A percentile compares a stretch with the other conserved stretches of the same genome.
phyloP scores from a whole-genome alignment of 2,113 vertebrate species.

The Suncus etruscus region DNA sequence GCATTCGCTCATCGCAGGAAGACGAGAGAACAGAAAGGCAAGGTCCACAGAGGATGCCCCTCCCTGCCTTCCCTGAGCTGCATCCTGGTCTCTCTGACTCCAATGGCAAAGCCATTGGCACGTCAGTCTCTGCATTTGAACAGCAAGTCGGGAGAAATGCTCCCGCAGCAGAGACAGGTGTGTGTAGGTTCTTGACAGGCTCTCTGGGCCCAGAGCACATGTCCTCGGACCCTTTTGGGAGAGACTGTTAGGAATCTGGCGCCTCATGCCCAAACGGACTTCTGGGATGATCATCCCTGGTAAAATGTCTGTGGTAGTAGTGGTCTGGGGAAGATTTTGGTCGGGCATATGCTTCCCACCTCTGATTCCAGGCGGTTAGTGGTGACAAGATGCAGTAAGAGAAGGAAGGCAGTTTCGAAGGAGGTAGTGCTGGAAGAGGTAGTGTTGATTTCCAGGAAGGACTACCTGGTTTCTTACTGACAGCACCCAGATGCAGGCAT shows the following conservation, averaged over 20 bases:
- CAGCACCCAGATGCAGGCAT: not conserved
- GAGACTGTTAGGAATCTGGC: not conserved
- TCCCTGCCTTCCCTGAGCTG: not conserved
- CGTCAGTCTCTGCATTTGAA: not conserved
- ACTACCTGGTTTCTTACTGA: too few relatives aligned
- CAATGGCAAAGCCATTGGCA: not conserved
- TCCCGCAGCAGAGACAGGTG: not conserved
- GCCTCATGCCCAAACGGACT: not conserved
- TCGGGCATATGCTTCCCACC: not conserved
- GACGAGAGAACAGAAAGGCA: not conserved
- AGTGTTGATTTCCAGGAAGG: too few relatives aligned
- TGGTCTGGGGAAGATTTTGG: not conserved
- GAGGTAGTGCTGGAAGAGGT: too few relatives aligned
- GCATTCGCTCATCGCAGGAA: not conserved
- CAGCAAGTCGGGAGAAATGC: not conserved
- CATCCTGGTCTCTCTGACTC: not conserved
- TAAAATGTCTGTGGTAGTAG: not conserved
- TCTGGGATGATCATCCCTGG: not conserved
- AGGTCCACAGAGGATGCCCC: not conserved
- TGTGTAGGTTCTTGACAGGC: not conserved
- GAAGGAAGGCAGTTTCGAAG: too few relatives aligned
- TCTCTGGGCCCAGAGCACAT: not conserved
- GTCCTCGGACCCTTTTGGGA: not conserved
- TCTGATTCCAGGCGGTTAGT: slow-evolving; percentile 15
- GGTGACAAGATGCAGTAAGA: too few relatives aligned